Base-by-base conservation (phyloP, 2,113 vertebrate species). In the Mus pahari region DNA sequence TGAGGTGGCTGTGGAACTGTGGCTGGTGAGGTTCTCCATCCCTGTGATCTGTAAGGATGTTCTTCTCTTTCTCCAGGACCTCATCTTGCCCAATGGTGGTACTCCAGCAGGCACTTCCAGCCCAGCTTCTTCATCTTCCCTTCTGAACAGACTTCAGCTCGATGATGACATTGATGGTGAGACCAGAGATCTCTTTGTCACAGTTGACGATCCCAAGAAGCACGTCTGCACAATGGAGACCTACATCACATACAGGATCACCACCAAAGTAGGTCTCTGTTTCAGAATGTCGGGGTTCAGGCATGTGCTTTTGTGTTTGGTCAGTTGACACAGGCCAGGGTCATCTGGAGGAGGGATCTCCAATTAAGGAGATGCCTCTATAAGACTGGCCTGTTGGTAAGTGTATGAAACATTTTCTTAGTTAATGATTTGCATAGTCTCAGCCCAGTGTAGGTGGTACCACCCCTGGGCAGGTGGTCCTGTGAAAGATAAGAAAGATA, bases 141-240 rank as follows among this genome's bases (percentile, higher is more conserved):
- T 99, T 19, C 99, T 99, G 87, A 99, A 99, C 97, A 98, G 99
- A 97, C 98, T 99, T 90, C 99, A 99, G 93, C 98, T 99, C 96
- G 99, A 99, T 45, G 99, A 99, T 84, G 99, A 99, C 90, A 97
- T 99, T 28, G 99, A 99, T 50, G 99, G 98, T 3, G 99, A 99
- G 97, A 99, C 99, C 16, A 99, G 99, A 71, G 99, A 99, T 97
- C 99, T 99, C n/a, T 99, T 99, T 93, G 99, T 99, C 97, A 99
- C 99, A 0, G 99, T 99, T 2, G 99, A 99, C 70, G 99, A 99
- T 94, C 99, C 99, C 28, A 99, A 99, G 98, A 99, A 99, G 96
- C 99, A 99, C 0, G 99, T 99, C 48, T 99, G 99, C 94, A 99
- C 99, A 2, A 99, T 99, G 99, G 99, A 99, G 98, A 99, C 99